Evolutionary conservation across 2,113 vertebrate species (phyloP), one percentile per base, ranked within the genome.

Genomic region (Semicossyphus pulcher): DNA sequence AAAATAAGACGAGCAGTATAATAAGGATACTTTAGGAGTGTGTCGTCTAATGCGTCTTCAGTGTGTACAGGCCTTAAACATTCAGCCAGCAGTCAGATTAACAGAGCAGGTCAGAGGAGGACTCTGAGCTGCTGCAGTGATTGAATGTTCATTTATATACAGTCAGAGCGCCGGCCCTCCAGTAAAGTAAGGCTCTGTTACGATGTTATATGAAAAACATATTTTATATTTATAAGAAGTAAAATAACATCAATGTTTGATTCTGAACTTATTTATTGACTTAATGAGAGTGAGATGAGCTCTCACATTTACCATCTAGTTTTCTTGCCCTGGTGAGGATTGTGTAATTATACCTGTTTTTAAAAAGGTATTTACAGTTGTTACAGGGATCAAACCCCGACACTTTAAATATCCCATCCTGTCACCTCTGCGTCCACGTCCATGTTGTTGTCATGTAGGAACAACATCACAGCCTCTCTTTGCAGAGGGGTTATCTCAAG

Each of bases 1-100:
- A 84, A 86, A 90, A 85, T 84, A 88, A 86, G 86, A 86, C 69
- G 80, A 71, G 78, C 75, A 7, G 28, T 29, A 80, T 81, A 80
- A 81, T 86, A 75, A 72, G 75, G 76, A 85, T 80, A 37, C 76
- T 81, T 84, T 78, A 37, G 74, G 45, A 71, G 72, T 79, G 76
- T 57, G 32, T 58, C 69, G 7, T 53, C 79, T 85, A 70, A 86
- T 81, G 72, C 74, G 42, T 68, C 60, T 51, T 39, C 10, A 59
- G 57, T 62, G 29, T 63, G 76, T 69, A 23, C 31, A 37, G 70
- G 66, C 63, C 78, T 60, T 16, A 42, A 48, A 81, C 73, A 41
- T 64, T 86, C 62, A 48, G 5, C 37, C 49, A 44, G 41, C 39
- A 65, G 73, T 65, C 59, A 72, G 71, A 85, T 84, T 77, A 83